Base-by-base conservation (phyloP, 2,113 vertebrate genomes). In the Neodontobutis hainanensis region DNA sequence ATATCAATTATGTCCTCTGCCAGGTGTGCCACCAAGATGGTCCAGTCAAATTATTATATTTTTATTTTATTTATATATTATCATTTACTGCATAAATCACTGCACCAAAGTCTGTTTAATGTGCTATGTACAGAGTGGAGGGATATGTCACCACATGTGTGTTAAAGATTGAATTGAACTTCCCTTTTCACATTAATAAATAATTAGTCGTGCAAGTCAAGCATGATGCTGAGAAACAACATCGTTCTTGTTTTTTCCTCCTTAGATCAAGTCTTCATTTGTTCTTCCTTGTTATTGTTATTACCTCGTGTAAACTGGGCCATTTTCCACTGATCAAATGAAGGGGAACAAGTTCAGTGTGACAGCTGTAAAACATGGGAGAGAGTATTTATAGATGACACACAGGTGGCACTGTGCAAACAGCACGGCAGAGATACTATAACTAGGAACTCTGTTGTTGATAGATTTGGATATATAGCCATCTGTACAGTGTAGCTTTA, bases 131-230 rank as follows among this genome's bases (percentile, higher is more conserved):
- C 12, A 53, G 4, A 9, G 48, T 10, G 9, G 32, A 58, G 8
- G 15, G 16, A 43, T 43, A 7, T 58, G 15, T 43, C 9, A 46
- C 4, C 9, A 42, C 27, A 42, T 57, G 55, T 2, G 10, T 36
- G 19, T 4, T 40, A 3, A 42, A n/a, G 38, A 36, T 19, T 42
- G 3, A 46, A 48, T 15, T 52, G 11, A 4, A 15, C 56, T 45
- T 5, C 63, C 45, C 77, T 65, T 60, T 65, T 81, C 72, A 53
- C 55, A 86, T 89, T 70, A 70, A 56, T 77, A 63, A 72, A 75
- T 72, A 67, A 42, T 86, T 80, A 81, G 49, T 77, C 52, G 76
- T 61, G 64, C 66, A 19, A 83, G 44, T 85, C 83, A 88, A 73
- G 81, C 85, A 80, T 84, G 71, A 73, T 12, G 65, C 3, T 45